A percentile compares a stretch with the other conserved stretches of the same genome.
These are phyloP conservation scores for Cryptotermes secundus DNA, from an alignment of 1,140 invertebrate genomes.

Conservation along the genomic window DNA sequence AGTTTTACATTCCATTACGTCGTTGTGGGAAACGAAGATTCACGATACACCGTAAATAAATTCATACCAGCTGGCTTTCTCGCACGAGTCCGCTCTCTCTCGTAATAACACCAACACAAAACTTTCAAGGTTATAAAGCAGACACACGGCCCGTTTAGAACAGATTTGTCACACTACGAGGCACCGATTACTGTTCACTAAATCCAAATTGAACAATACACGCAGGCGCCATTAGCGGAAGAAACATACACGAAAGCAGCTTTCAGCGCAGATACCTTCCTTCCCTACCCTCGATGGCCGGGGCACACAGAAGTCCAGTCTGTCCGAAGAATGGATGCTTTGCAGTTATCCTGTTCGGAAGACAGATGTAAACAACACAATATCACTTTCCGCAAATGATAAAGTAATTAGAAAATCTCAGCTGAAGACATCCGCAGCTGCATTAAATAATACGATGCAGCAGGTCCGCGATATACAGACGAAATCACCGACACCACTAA, in stretches of 20 bases:
- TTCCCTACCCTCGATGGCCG: slow-evolving; percentile 24
- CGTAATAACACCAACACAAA: neutral
- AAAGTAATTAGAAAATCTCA: neutral
- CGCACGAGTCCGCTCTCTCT: neutral
- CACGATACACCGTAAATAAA: neutral
- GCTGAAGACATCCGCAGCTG: neutral
- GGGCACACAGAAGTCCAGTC: neutral
- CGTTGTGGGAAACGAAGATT: neutral
- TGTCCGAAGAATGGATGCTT: neutral
- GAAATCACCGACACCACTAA: neutral
- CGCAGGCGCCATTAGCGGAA: slow-evolving; percentile 29
- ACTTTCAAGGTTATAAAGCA: neutral
- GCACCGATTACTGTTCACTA: slow-evolving; percentile 3
- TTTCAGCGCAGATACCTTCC: slow-evolving; percentile 25
- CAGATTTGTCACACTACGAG: slow-evolving; percentile 17
- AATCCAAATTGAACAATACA: slow-evolving; percentile 29
- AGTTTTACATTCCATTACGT: neutral
- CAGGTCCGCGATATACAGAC: neutral
- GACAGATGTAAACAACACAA: neutral
- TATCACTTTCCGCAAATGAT: neutral
- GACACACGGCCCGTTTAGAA: neutral
- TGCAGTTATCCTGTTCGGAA: neutral
- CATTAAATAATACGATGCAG: neutral
- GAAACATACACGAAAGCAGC: slow-evolving; percentile 23
- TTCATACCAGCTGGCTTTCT: neutral